Conservation (phyloP, 1,140 invertebrate genomes). For the Pteromalus puparum region DNA sequence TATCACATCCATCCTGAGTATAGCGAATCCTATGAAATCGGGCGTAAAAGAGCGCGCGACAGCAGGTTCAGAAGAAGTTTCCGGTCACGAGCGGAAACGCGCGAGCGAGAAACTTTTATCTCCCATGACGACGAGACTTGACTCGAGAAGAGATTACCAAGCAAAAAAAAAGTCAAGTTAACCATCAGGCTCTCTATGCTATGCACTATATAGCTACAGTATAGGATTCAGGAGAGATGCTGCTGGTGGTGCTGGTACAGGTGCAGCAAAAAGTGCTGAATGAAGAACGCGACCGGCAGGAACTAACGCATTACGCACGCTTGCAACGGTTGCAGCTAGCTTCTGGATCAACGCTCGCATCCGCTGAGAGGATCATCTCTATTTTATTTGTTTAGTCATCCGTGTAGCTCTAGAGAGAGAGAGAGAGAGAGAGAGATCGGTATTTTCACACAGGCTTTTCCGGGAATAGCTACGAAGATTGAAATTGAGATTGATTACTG, state of each 20-base stretch:
- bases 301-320: conserved; percentile 63
- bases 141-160: too few species aligned
- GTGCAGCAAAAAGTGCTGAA: conserved; percentile 70
- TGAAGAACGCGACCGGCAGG: conserved; percentile 63
- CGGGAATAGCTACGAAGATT: too few species aligned
- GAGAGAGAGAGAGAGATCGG: not conserved
- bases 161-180: conserved; percentile 26
- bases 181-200: not conserved
- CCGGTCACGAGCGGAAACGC: conserved; percentile 47
- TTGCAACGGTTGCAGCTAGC: not conserved
- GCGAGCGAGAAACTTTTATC: not conserved
- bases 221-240: conserved; percentile 20
- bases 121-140: conserved; percentile 40
- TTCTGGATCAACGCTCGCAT: conserved; percentile 37
- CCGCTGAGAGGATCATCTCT: conserved; percentile 3
- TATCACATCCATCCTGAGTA: not conserved
- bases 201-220: too few species aligned
- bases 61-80: conserved; percentile 30
- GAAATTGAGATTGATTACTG: not conserved
- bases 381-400: conserved; percentile 6
- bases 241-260: not conserved
- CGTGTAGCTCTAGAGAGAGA: too few species aligned
- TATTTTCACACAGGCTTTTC: not conserved
- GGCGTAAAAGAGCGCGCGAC: not conserved
- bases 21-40: not conserved